Evolutionary conservation across 1,140 invertebrate species (phyloP), one percentile per base, ranked within the genome.

Genomic region (Tetranychus urticae): DNA sequence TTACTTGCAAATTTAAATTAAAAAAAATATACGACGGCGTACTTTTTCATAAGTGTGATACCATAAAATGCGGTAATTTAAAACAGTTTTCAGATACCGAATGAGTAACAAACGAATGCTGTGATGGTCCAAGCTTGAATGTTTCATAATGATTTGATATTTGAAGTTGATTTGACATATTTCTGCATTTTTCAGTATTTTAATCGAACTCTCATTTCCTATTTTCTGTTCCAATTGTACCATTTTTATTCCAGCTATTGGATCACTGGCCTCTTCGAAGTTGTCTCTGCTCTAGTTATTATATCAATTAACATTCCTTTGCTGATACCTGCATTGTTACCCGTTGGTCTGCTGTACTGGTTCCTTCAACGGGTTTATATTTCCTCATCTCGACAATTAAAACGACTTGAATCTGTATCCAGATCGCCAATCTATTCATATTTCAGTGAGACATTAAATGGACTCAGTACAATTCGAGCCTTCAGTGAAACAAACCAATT

Each of bases 281-380:
- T 90, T 5, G 68, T 89, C 63, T 82, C 82, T 45, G 88, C 88
- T 5, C 72, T 96, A 62, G 78, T 96, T 70, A 85, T 69, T 12
- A 69, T 69, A 31, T 65, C 61, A 2, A 33, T 69, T 4, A 59
- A 69, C 64, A 94, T 90, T 45, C 88, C 88, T 0, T 77, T 83
- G 67, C 93, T 96, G 74, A 70, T 90, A 62, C 72, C 77, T 8
- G 80, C 90, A 55, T 82, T 92, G 62, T 52, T 93, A 63, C 89
- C 90, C 12, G 12, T 56, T 10, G 6, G 81, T 96, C 67, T 82
- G 80, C 52, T 63, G 89, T 13, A 64, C 94, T 47, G 96, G 96
- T 74, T 58, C 31, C 8, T 58, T 50, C 69, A 78, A 74, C 66
- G 65, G 56, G 71, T 74, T 52, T 79, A 77, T 64, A 67, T 79